phyloP scores from a whole-genome alignment of 2,888 invertebrate genomes.

The Plagodis dolabraria region DNA sequence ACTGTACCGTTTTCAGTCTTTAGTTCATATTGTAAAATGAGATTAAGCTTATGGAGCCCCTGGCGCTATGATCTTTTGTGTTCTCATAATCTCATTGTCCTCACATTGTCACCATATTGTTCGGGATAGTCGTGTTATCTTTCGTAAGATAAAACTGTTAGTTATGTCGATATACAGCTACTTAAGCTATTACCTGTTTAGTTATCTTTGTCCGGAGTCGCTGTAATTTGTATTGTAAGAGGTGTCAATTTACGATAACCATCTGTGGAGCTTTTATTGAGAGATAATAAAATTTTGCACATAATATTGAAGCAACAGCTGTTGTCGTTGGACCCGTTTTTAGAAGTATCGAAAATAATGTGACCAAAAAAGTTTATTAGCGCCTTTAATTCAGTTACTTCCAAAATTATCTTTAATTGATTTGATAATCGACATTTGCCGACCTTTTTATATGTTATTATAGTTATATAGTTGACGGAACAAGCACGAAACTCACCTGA shows the following conservation, averaged over 20 bases:
- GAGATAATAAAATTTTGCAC: conserved; percentile 6
- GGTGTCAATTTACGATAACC: conserved; percentile 35
- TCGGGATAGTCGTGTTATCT: conserved; percentile 28
- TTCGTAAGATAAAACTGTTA: conserved; percentile 21
- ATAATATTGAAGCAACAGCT: conserved; percentile 9
- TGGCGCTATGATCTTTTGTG: conserved; percentile 64
- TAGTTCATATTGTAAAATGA: conserved; percentile 44
- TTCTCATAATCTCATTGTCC: conserved; percentile 72
- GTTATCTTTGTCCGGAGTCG: conserved; percentile 31
- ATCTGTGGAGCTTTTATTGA: conserved; percentile 12
- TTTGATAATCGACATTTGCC: no score
- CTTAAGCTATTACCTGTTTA: conserved; percentile 36
- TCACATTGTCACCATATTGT: conserved; percentile 50
- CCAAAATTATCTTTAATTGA: no score
- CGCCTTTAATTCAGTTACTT: no score
- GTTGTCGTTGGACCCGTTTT: not conserved
- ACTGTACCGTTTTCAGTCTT: not conserved
- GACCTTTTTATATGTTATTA: no score
- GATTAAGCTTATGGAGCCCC: conserved; percentile 60
- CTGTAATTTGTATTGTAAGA: conserved; percentile 31
- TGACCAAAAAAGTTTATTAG: no score
- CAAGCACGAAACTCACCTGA: no score
- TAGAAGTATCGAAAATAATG: no score
- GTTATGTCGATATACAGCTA: conserved; percentile 30
- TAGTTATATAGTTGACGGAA: no score